These are phyloP conservation scores for Astreopora myriophthalma DNA, from an alignment of 64 coral and sea anemone species.

Conservation along the genomic window DNA sequence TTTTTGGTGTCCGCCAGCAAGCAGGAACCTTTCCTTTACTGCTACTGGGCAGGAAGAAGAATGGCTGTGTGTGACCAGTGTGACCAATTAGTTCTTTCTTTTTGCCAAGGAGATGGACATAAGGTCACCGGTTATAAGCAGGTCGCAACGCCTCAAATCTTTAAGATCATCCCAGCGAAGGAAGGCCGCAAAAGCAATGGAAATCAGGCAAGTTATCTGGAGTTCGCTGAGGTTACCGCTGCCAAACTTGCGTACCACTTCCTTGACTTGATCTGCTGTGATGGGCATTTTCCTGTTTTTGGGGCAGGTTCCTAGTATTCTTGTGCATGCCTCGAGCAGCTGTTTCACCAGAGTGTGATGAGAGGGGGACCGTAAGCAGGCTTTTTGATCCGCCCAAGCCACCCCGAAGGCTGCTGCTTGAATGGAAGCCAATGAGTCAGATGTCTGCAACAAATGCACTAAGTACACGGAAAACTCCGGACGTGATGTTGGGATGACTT, in stretches of 20 bases:
- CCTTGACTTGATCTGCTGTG: background rate
- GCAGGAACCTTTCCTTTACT: background rate
- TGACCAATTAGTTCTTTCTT: background rate
- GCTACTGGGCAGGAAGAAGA: background rate
- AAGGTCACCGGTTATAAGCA: background rate
- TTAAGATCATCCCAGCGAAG: constrained; percentile 7
- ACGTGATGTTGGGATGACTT: background rate
- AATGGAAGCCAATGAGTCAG: background rate
- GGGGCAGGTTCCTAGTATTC: background rate
- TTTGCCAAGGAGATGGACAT: constrained; percentile 9
- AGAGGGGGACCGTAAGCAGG: background rate
- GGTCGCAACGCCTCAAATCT: background rate
- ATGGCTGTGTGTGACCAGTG: background rate
- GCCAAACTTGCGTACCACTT: background rate
- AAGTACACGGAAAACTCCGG: background rate
- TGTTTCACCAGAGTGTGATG: constrained; percentile 2
- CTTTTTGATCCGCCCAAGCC: background rate
- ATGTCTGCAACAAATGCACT: background rate
- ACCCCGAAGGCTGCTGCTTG: background rate
- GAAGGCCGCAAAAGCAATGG: background rate
- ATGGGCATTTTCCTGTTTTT: constrained; percentile 4
- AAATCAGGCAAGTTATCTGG: constrained; percentile 1
- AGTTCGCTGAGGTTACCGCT: background rate
- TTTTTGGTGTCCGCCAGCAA: background rate
- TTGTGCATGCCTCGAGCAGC: background rate